Evolutionary conservation across 1,140 invertebrate species (phyloP).

Genomic region (Drosophila erecta): DNA sequence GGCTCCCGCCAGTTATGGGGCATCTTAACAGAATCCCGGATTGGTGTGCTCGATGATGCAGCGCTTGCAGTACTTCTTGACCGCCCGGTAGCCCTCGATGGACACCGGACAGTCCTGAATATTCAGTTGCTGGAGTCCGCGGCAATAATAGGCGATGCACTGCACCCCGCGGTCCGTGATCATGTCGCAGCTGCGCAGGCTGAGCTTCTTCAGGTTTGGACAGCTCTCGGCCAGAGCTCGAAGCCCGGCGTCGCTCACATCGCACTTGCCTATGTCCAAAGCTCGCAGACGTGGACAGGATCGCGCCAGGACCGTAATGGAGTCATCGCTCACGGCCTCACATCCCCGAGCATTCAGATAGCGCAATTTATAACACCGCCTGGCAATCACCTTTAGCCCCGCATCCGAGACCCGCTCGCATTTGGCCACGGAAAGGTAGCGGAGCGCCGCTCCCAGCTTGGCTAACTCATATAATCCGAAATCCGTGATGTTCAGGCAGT

Average conservation of each 20-base stretch:
- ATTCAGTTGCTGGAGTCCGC: constrained; percentile 94
- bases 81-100: constrained; percentile 93
- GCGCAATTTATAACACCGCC: constrained; percentile 94
- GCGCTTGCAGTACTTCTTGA: constrained; percentile 95
- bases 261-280: constrained; percentile 96
- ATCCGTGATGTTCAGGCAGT: constrained; percentile 95
- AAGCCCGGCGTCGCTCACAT: constrained; percentile 94
- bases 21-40: constrained; percentile 92
- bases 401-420: constrained; percentile 94
- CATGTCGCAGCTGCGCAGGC: constrained; percentile 94
- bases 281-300: constrained; percentile 93
- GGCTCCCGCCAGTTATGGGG: constrained; percentile 1
- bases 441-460: constrained; percentile 92
- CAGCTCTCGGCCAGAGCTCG: constrained; percentile 94
- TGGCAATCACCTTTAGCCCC: constrained; percentile 93
- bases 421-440: constrained; percentile 95
- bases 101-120: constrained; percentile 96
- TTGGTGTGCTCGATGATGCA: constrained; percentile 98
- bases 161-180: constrained; percentile 95
- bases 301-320: constrained; percentile 92
- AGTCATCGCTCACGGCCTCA: constrained; percentile 95
- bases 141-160: constrained; percentile 93
- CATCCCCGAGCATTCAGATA: constrained; percentile 96
- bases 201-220: constrained; percentile 95
- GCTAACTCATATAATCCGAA: constrained; percentile 96